Percentiles rank a stretch among this genome's conserved stretches.
Evolutionary conservation across 2,888 invertebrate genomes (phyloP).

Genomic region (Yponomeuta malinellus): DNA sequence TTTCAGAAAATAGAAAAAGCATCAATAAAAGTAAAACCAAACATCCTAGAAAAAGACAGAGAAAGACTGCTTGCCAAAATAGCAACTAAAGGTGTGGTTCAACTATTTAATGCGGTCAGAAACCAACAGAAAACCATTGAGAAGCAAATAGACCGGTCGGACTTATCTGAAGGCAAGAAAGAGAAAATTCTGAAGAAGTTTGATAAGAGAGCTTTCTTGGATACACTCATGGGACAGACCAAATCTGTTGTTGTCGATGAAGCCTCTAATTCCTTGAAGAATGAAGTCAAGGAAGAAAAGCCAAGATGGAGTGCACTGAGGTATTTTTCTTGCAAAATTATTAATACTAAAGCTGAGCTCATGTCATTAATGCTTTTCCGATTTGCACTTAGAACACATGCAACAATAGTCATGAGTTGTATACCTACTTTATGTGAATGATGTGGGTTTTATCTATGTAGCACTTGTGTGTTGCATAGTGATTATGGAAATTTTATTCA

Average conservation of each 20-base stretch:
- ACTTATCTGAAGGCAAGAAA: slow-evolving; percentile 84
- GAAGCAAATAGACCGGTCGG: slow-evolving; percentile 80
- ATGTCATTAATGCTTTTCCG: background rate
- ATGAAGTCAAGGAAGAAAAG: slow-evolving; percentile 54
- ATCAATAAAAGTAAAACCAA: slow-evolving; percentile 84
- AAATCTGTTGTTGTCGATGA: slow-evolving; percentile 74
- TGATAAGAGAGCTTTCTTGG: slow-evolving; percentile 84
- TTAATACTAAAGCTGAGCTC: background rate
- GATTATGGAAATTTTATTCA: no score
- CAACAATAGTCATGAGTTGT: no score
- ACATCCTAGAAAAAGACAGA: slow-evolving; percentile 82
- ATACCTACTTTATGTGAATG: no score
- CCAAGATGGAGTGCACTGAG: slow-evolving; percentile 79
- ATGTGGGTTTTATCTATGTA: no score
- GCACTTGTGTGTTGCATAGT: no score
- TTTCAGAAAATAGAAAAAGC: slow-evolving; percentile 78
- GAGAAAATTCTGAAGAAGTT: slow-evolving; percentile 86
- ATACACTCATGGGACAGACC: slow-evolving; percentile 84
- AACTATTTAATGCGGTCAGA: slow-evolving; percentile 92
- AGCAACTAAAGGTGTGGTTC: slow-evolving; percentile 94
- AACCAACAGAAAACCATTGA: slow-evolving; percentile 88
- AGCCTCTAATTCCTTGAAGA: slow-evolving; percentile 46
- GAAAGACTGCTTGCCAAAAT: slow-evolving; percentile 87
- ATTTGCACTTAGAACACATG: no score
- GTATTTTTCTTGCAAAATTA: slow-evolving; percentile 20